phyloP scores from a whole-genome alignment of 2,113 vertebrate species.

The Passer montanus region DNA sequence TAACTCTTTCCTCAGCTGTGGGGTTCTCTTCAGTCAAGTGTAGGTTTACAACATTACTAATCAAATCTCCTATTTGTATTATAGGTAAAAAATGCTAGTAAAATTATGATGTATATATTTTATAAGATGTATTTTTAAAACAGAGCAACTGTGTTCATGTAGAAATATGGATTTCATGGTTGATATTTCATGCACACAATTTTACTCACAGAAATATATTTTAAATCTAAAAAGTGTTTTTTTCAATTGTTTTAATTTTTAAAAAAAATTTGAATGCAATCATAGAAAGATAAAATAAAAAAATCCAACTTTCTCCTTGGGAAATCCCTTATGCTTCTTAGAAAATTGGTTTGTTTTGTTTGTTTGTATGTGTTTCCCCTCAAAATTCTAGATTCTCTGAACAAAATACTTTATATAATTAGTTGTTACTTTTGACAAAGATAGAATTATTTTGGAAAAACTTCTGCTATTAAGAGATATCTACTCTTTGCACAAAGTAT shows the following conservation, averaged over 20 bases:
- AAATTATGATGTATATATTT: neutral
- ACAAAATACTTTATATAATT: neutral
- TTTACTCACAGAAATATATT: neutral
- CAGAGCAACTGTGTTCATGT: neutral
- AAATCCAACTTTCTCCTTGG: neutral
- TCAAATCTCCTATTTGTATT: neutral
- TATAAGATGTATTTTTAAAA: neutral
- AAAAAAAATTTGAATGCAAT: neutral
- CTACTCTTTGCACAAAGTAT: neutral
- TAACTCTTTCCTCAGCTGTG: neutral
- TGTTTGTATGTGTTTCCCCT: neutral
- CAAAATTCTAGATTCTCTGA: neutral
- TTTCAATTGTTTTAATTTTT: neutral
- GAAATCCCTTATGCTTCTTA: neutral
- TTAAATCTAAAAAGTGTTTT: neutral
- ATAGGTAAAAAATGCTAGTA: neutral
- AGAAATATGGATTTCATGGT: neutral
- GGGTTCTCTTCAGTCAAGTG: neutral
- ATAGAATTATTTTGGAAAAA: neutral
- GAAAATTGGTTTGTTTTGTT: neutral
- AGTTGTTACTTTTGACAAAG: neutral
- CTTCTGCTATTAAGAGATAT: neutral
- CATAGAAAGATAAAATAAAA: neutral
- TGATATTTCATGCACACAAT: neutral
- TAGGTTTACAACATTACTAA: neutral